These are phyloP conservation scores for Ceuthmochares aereus DNA, from an alignment of 2,113 vertebrate species.

Conservation along the genomic window DNA sequence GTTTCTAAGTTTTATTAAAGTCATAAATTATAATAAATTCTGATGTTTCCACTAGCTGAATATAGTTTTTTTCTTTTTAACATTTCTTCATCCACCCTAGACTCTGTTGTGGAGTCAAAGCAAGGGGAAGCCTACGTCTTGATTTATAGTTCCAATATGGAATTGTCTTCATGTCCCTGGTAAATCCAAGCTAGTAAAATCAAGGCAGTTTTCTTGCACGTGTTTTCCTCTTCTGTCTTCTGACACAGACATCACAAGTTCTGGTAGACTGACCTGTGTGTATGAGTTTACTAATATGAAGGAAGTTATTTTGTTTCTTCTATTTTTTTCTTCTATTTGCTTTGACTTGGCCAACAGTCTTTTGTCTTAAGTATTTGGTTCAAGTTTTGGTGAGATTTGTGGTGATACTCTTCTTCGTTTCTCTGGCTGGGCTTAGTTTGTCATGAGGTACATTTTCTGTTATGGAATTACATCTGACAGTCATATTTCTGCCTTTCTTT, in stretches of 20 bases:
- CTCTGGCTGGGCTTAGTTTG: background rate
- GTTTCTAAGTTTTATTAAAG: background rate
- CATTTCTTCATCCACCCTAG: background rate
- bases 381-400: background rate
- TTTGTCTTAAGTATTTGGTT: background rate
- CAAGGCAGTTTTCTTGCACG: background rate
- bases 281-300: background rate
- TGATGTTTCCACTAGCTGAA: background rate
- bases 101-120: background rate
- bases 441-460: background rate
- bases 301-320: background rate
- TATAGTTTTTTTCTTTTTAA: background rate
- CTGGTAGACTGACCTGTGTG: background rate
- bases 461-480: background rate
- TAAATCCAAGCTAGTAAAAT: background rate
- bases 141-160: background rate
- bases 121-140: background rate
- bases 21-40: background rate
- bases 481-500: background rate
- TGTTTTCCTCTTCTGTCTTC: background rate
- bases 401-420: background rate
- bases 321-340: background rate
- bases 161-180: background rate
- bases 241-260: background rate
- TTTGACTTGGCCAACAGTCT: background rate